These are phyloP conservation scores for Magallana nippona DNA, from an alignment of 2,888 invertebrate species.

Conservation along the genomic window DNA sequence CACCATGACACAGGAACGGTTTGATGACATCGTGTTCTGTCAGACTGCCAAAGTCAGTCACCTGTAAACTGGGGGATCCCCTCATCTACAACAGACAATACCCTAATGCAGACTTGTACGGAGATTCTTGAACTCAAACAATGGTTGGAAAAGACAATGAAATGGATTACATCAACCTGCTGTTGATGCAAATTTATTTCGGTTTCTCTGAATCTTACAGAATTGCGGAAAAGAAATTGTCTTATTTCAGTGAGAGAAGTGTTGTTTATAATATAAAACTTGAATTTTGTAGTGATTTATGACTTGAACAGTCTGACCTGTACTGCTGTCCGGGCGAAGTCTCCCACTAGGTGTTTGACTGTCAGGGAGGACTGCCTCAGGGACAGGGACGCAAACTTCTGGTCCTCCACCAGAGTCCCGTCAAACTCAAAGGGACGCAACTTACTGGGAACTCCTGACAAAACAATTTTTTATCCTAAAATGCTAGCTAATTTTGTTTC, in stretches of 20 bases:
- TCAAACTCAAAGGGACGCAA: slow-evolving; percentile 82
- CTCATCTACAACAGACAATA: slow-evolving; percentile 42
- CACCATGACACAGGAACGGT: slow-evolving; percentile 61
- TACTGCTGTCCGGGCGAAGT: slow-evolving; percentile 53
- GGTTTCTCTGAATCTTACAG: too few relatives aligned
- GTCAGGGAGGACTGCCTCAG: slow-evolving; percentile 81
- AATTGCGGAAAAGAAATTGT: too few relatives aligned
- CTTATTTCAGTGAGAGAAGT: too few relatives aligned
- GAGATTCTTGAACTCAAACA: too few relatives aligned
- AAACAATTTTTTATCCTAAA: slow-evolving; percentile 8
- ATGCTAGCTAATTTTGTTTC: not conserved
- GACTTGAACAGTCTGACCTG: slow-evolving; percentile 59
- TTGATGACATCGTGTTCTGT: slow-evolving; percentile 74
- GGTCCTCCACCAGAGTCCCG: slow-evolving; percentile 82
- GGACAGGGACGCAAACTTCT: slow-evolving; percentile 84
- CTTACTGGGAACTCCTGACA: slow-evolving; percentile 66
- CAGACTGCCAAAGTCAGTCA: slow-evolving; percentile 76
- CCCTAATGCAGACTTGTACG: too few relatives aligned
- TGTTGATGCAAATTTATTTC: too few relatives aligned
- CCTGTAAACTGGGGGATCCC: slow-evolving; percentile 54
- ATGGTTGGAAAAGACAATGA: too few relatives aligned
- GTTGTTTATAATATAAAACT: not conserved
- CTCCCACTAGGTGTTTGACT: slow-evolving; percentile 59
- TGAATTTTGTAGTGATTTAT: too few relatives aligned
- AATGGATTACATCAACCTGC: too few relatives aligned